A percentile compares a stretch with the other conserved stretches of the same genome.
Evolutionary conservation across 2,113 vertebrate species (phyloP).

Genomic region (Leiothrix lutea): DNA sequence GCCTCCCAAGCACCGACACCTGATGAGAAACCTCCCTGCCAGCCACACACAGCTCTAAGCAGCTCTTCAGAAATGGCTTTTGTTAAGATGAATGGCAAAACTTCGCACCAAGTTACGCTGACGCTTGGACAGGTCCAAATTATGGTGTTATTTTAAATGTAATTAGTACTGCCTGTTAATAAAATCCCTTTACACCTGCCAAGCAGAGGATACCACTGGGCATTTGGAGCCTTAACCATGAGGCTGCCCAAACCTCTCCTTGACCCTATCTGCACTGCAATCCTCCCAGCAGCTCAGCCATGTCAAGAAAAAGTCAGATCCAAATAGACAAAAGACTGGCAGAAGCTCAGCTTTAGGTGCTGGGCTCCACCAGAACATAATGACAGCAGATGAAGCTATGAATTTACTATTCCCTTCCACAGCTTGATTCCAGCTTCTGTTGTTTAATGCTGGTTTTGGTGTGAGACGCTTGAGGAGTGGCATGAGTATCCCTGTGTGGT

Average conservation of each 20-base stretch:
- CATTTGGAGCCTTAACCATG: not conserved
- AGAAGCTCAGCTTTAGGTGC: not conserved
- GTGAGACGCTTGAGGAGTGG: not conserved
- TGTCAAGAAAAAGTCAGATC: not conserved
- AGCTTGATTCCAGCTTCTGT: not conserved
- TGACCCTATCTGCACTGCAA: not conserved
- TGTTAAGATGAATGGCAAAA: not conserved
- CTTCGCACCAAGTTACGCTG: not conserved
- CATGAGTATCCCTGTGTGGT: not conserved
- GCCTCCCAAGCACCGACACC: not conserved
- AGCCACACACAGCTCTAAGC: not conserved
- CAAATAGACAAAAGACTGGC: not conserved
- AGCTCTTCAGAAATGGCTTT: not conserved
- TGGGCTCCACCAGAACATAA: not conserved
- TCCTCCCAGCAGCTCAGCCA: not conserved
- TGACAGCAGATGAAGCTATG: not conserved
- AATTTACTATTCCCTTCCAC: not conserved
- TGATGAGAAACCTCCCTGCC: not conserved
- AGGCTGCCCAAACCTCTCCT: not conserved
- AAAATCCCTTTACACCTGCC: not conserved
- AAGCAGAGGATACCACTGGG: not conserved
- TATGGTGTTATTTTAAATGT: not conserved
- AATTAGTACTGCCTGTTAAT: slow-evolving; percentile 12
- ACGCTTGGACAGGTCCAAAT: not conserved
- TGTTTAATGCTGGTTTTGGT: not conserved